phyloP scores from a whole-genome alignment of 2,888 invertebrate species.

The Ptychoptera contaminata region DNA sequence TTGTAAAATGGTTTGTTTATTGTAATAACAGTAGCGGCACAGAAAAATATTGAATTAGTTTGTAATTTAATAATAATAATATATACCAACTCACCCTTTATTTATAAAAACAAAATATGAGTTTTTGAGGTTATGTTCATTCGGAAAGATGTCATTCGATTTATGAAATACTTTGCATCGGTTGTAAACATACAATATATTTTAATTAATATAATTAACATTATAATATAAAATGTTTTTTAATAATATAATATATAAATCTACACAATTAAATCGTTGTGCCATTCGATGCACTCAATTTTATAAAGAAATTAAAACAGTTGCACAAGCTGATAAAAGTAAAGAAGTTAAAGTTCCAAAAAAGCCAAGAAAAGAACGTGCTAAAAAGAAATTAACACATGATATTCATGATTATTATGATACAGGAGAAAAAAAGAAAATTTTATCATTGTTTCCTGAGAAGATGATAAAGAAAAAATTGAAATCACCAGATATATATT shows the following conservation, averaged over 20 bases:
- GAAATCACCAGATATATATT: conserved; percentile 19
- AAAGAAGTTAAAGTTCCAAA: background rate
- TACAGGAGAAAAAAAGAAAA: background rate
- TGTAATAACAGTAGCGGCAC: too few relatives aligned
- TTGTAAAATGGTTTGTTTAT: too few relatives aligned
- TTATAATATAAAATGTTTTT: background rate
- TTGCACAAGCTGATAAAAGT: background rate
- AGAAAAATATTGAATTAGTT: too few relatives aligned
- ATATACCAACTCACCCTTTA: too few relatives aligned
- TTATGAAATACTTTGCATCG: too few relatives aligned
- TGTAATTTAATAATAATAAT: too few relatives aligned
- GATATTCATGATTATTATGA: conserved; percentile 3
- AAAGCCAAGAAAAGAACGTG: background rate
- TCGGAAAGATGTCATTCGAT: too few relatives aligned
- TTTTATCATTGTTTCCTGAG: conserved; percentile 15
- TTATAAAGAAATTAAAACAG: background rate
- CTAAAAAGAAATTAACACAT: background rate
- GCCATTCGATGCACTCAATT: background rate
- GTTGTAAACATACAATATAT: too few relatives aligned
- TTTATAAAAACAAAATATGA: too few relatives aligned
- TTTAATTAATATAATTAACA: too few relatives aligned
- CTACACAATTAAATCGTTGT: background rate
- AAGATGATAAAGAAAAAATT: conserved; percentile 21
- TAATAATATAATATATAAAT: background rate
- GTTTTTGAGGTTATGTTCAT: too few relatives aligned